Evolutionary conservation across 2,888 invertebrate species (phyloP), one percentile per base, ranked within the genome.

Genomic region (Ophioninae sp.): DNA sequence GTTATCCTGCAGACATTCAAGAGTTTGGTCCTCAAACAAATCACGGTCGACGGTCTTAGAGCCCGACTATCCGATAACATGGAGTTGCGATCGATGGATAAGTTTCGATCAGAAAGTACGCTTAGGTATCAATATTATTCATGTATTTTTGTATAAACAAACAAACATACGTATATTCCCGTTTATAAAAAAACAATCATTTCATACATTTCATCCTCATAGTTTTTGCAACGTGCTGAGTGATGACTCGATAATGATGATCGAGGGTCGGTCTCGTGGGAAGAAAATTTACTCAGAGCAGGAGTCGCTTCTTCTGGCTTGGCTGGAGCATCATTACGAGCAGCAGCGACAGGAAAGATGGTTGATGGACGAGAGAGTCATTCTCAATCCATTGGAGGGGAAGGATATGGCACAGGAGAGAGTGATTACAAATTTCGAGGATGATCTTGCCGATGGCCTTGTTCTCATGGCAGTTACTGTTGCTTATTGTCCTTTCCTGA

Each of bases 1-100:
- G 91, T 95, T 56, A 93, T 95, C 86, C 90, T 95, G 77, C 95
- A 95, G 91, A 94, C 94, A 64, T 95, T 94, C 87, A 95, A 95
- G 91, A 93, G 94, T 30, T 94, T 95, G 65, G 91, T 95, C 7
- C 91, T 95, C 88, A 93, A 93, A 17, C 93, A 94, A 30, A 65
- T 89, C 13, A 79, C 72, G 6, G 51, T 64, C 0, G 68, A 69
- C 6, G 72, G 44, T 17, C 20, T 76, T 10, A 59, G 8, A 59
- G 10, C 20, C 8, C 72, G 58, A 64, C 37, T 61, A 22, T 68
- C 17, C 3, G 81, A 59, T 6, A 76, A 10, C 63, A 17, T 22
- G 10, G 71, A 41, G 10, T 22, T 56, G 2, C 58, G 59, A 41
- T 61, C 76, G 6, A 6, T 61, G n/a, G 81, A 81, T 51, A 81